phyloP scores from a whole-genome alignment of 1,140 invertebrate genomes.

The Drosophila kikkawai region DNA sequence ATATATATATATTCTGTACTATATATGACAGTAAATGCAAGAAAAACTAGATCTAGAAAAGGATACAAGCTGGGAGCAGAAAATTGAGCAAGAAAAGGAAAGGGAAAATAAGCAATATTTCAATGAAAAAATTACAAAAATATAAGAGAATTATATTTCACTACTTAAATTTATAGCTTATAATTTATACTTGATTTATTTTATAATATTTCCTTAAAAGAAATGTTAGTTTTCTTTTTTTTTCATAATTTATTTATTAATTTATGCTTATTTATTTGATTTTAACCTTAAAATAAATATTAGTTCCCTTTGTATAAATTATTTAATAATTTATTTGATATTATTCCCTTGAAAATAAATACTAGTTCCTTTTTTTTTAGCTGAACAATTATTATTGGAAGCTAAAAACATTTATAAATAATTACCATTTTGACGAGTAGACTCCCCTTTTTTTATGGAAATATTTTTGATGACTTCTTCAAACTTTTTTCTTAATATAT shows the following conservation, averaged over 20 bases:
- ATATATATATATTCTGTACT: neutral
- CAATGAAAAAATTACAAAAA: neutral
- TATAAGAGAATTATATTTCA: neutral
- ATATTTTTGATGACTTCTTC: conserved; percentile 31
- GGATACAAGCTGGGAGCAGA: neutral
- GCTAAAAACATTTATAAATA: conserved; percentile 38
- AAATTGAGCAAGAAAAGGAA: neutral
- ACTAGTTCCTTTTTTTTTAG: neutral
- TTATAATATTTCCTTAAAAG: neutral
- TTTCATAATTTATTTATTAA: no score
- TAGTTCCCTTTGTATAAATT: no score
- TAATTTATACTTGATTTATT: neutral
- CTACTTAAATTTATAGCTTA: neutral
- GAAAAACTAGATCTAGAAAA: conserved; percentile 17
- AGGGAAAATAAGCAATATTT: neutral
- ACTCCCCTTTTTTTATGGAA: neutral
- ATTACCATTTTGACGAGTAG: conserved; percentile 35
- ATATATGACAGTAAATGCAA: neutral
- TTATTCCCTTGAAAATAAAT: no score
- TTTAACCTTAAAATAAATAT: no score
- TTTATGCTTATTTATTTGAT: no score
- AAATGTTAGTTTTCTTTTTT: neutral
- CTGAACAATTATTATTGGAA: conserved; percentile 3
- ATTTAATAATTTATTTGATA: no score
- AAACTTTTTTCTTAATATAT: conserved; percentile 37